These are phyloP conservation scores for Harmothoe impar DNA, from an alignment of 2,888 invertebrate genomes.

Conservation along the genomic window DNA sequence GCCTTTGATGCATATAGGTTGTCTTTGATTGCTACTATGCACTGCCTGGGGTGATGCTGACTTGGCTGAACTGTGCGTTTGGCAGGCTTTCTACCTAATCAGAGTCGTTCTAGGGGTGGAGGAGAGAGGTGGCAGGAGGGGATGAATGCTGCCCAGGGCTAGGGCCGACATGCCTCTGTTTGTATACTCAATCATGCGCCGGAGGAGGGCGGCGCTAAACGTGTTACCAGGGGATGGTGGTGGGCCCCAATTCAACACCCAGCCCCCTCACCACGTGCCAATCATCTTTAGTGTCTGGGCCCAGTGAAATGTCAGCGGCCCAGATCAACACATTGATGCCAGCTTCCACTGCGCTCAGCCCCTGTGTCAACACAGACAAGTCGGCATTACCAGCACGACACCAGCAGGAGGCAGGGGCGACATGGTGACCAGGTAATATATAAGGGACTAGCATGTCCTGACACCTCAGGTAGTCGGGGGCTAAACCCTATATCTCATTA, in stretches of 20 bases:
- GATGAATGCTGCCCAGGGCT: neutral
- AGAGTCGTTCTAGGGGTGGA: neutral
- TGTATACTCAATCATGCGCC: conserved; percentile 18
- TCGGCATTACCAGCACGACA: neutral
- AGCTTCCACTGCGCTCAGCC: no score
- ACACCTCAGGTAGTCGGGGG: no score
- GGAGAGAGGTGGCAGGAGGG: neutral
- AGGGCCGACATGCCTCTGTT: conserved; percentile 23
- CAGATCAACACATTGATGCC: conserved; percentile 19
- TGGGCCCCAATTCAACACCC: conserved; percentile 1
- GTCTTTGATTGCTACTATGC: neutral
- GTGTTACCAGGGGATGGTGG: neutral
- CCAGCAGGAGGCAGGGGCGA: neutral
- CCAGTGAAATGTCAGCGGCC: conserved; percentile 4
- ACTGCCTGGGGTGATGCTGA: neutral
- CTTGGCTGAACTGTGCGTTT: neutral
- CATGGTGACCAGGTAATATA: no score
- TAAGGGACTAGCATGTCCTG: no score
- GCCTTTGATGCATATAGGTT: neutral
- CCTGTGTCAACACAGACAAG: neutral
- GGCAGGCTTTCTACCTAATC: neutral
- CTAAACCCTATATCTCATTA: no score
- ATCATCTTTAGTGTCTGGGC: conserved; percentile 17
- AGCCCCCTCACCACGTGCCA: neutral
- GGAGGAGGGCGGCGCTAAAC: conserved; percentile 2